These are phyloP conservation scores for Seladonia tumulorum DNA, from an alignment of 2,888 invertebrate genomes.

Conservation along the genomic window DNA sequence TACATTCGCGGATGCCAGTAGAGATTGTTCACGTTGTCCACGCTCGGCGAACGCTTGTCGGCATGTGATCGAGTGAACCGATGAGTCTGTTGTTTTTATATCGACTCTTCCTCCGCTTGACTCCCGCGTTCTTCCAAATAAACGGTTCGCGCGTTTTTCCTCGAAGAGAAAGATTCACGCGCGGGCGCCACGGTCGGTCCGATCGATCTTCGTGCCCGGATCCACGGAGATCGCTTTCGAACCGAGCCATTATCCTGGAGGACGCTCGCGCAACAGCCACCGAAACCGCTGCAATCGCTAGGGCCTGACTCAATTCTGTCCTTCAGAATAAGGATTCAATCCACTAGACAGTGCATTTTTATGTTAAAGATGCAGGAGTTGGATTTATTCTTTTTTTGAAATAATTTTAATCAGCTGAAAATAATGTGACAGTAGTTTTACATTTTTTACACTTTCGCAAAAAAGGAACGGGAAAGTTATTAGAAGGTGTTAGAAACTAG, in stretches of 20 bases:
- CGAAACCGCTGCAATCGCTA: neutral
- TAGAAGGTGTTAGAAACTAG: neutral
- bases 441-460: neutral
- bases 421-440: no score
- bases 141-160: constrained; percentile 28
- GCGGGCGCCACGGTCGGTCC: neutral
- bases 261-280: neutral
- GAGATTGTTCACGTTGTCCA: constrained; percentile 49
- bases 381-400: neutral
- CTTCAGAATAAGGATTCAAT: neutral
- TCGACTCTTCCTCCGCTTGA: constrained; percentile 53
- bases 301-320: neutral
- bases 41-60: constrained; percentile 66
- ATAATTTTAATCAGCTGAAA: no score
- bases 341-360: neutral
- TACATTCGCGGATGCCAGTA: constrained; percentile 27
- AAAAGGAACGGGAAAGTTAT: neutral
- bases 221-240: neutral
- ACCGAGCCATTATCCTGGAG: neutral
- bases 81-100: constrained; percentile 75
- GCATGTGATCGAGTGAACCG: constrained; percentile 69
- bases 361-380: no score
- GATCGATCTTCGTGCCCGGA: constrained; percentile 3
- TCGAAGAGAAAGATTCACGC: neutral
- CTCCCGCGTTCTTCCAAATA: constrained; percentile 40